A percentile compares a stretch with the other conserved stretches of the same genome.
phyloP scores from a whole-genome alignment of 2,113 vertebrate species.

The Salvelinus sp. region DNA sequence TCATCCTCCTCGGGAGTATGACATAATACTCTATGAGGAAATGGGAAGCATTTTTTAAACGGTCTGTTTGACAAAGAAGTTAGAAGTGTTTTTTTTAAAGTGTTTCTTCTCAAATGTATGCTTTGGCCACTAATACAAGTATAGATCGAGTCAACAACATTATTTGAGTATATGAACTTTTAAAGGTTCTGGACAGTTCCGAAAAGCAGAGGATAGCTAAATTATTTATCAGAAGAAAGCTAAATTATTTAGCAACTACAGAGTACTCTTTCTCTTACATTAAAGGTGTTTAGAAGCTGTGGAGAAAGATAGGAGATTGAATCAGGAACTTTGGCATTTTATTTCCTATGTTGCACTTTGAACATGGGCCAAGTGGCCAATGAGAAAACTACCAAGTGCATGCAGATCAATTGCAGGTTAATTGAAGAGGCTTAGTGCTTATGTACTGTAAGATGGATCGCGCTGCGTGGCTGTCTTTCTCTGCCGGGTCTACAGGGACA shows the following conservation, averaged over 20 bases:
- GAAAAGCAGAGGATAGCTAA: too few relatives aligned
- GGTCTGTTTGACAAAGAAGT: too few relatives aligned
- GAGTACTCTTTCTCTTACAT: neutral
- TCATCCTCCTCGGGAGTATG: too few relatives aligned
- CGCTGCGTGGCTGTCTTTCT: neutral
- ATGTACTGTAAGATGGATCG: conserved; percentile 2
- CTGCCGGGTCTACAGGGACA: neutral
- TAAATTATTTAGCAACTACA: neutral
- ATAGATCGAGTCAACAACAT: too few relatives aligned
- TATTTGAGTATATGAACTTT: neutral
- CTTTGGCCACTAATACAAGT: too few relatives aligned
- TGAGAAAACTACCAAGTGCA: neutral
- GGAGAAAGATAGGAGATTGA: neutral
- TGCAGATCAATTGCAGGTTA: conserved; percentile 14
- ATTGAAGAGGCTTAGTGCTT: conserved; percentile 6
- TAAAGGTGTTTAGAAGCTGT: neutral
- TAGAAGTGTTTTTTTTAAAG: too few relatives aligned
- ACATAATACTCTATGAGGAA: too few relatives aligned
- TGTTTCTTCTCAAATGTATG: too few relatives aligned
- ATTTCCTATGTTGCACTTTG: neutral
- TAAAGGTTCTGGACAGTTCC: neutral
- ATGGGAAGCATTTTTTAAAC: too few relatives aligned
- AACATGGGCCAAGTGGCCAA: neutral
- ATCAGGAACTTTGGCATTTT: neutral
- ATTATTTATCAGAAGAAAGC: too few relatives aligned